Percentiles rank a stretch among this genome's conserved stretches.
phyloP scores from a whole-genome alignment of 2,888 invertebrate genomes.

The Junonia oenone region DNA sequence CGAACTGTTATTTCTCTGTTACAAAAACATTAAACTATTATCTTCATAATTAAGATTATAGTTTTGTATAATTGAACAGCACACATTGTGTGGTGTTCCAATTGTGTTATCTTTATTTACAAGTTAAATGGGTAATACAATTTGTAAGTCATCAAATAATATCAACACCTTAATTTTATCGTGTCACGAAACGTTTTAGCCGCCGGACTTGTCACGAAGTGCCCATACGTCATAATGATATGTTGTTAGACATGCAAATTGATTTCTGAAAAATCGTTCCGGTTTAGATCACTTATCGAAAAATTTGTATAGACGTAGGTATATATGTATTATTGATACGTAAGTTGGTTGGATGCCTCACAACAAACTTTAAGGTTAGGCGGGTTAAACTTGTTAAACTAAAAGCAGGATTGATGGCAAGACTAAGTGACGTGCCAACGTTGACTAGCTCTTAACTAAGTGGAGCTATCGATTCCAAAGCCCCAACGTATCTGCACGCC shows the following conservation, averaged over 20 bases:
- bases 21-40: too few species aligned
- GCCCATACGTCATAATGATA: not conserved
- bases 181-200: slow-evolving; percentile 7
- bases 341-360: not conserved
- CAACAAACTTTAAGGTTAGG: slow-evolving; percentile 31
- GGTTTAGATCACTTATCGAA: not conserved
- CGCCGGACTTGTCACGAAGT: slow-evolving; percentile 3
- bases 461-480: slow-evolving; percentile 45
- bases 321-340: not conserved
- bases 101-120: not conserved
- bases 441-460: slow-evolving; percentile 39
- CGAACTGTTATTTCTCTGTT: too few species aligned
- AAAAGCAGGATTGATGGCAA: slow-evolving; percentile 29
- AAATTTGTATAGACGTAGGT: too few species aligned
- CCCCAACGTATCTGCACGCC: slow-evolving; percentile 26
- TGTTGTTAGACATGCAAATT: slow-evolving; percentile 2
- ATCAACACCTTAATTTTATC: slow-evolving; percentile 3
- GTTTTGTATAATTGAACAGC: too few species aligned
- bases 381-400: slow-evolving; percentile 40
- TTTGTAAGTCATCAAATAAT: not conserved
- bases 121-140: not conserved
- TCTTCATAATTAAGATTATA: too few species aligned
- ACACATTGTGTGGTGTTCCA: too few species aligned
- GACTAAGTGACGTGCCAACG: slow-evolving; percentile 31
- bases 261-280: not conserved